Percentiles rank a stretch among this genome's conserved stretches.
These are phyloP conservation scores for Belonocnema kinseyi DNA, from an alignment of 1,140 invertebrate species.

Conservation along the genomic window DNA sequence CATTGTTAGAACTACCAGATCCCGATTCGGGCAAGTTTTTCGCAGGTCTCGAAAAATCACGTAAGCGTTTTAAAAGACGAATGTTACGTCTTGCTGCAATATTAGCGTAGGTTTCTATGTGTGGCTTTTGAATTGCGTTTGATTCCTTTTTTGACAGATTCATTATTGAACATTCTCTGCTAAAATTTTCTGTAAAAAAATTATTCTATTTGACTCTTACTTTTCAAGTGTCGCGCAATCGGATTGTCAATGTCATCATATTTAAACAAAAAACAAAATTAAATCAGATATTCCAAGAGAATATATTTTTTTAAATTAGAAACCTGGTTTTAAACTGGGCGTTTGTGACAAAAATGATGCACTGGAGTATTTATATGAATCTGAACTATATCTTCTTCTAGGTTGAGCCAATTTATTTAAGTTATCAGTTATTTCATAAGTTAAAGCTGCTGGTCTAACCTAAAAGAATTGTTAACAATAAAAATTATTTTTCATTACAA, in stretches of 20 bases:
- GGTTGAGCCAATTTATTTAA: slow-evolving; percentile 49
- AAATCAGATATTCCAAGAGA: not conserved
- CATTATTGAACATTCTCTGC: not conserved
- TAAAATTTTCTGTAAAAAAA: not conserved
- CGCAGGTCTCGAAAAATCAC: slow-evolving; percentile 50
- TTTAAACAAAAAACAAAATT: not conserved
- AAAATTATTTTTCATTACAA: not conserved
- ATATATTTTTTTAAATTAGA: not conserved
- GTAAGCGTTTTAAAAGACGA: slow-evolving; percentile 48
- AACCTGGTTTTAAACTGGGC: slow-evolving; percentile 11
- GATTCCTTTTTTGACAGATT: not conserved
- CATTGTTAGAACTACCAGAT: slow-evolving; percentile 12
- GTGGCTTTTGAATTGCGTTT: slow-evolving; percentile 38
- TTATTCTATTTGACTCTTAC: not conserved
- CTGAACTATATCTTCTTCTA: slow-evolving; percentile 28
- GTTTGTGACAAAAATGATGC: not conserved
- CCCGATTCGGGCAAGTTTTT: slow-evolving; percentile 1
- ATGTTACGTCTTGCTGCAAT: slow-evolving; percentile 50
- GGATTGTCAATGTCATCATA: not conserved
- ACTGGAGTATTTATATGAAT: not conserved
- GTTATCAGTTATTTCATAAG: slow-evolving; percentile 45
- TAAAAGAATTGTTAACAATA: slow-evolving; percentile 24
- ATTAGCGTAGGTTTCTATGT: slow-evolving; percentile 53
- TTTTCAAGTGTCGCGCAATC: not conserved
- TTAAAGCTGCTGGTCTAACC: slow-evolving; percentile 44